Evolutionary conservation across 2,113 vertebrate genomes (phyloP).

Genomic region (Tupaia chinensis): DNA sequence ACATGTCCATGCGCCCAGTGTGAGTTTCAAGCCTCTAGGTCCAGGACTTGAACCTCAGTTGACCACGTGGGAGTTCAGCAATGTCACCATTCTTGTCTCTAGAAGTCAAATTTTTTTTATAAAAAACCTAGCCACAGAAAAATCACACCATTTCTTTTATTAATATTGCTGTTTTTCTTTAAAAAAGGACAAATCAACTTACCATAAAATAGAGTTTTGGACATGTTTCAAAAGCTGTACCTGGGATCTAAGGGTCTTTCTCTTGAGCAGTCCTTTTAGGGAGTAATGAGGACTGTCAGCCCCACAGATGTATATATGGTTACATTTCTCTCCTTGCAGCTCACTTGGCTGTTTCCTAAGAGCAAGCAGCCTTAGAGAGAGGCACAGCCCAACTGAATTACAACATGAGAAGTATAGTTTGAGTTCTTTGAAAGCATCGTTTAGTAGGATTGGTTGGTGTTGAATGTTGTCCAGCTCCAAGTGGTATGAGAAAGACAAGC

Average conservation of each 20-base stretch:
- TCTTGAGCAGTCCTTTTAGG: neutral
- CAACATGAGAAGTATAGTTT: constrained; percentile 44
- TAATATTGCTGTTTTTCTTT: constrained; percentile 62
- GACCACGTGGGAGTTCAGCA: too few species aligned
- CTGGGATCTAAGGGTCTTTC: constrained; percentile 58
- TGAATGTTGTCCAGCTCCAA: constrained; percentile 75
- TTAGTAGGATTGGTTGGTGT: neutral
- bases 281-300: neutral
- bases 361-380: constrained; percentile 37
- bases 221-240: constrained; percentile 54
- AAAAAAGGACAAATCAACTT: neutral
- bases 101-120: constrained; percentile 20
- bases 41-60: too few species aligned
- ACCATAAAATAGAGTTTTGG: constrained; percentile 61
- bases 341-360: neutral
- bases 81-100: neutral
- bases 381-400: constrained; percentile 52
- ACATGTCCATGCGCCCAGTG: too few species aligned
- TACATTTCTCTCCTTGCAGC: neutral
- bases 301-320: neutral
- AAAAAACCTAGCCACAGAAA: constrained; percentile 48
- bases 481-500: constrained; percentile 65
- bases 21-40: too few species aligned
- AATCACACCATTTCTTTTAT: constrained; percentile 70
- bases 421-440: constrained; percentile 70